A percentile compares a stretch with the other conserved stretches of the same genome.
phyloP scores from a whole-genome alignment of 2,888 invertebrate genomes.

The Idaea biselata region DNA sequence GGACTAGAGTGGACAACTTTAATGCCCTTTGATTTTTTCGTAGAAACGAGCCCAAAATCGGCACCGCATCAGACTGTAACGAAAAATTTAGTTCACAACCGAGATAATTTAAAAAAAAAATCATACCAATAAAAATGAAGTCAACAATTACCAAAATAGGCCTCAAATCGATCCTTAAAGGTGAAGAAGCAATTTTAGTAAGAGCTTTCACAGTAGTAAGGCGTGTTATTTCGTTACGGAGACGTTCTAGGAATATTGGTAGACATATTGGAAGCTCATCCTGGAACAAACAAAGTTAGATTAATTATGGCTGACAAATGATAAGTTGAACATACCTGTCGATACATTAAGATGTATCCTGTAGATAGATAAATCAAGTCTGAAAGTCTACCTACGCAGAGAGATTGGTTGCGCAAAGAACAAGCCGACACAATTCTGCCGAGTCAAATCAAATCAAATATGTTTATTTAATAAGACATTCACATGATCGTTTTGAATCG shows the following conservation, averaged over 20 bases:
- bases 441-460: too few species aligned
- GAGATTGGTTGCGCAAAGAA: too few species aligned
- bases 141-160: conserved; percentile 84
- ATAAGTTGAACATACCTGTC: neutral
- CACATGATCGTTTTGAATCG: neutral
- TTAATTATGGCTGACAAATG: neutral
- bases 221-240: conserved; percentile 98
- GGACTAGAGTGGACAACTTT: conserved; percentile 92
- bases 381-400: too few species aligned
- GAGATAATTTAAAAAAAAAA: neutral
- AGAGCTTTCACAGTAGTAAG: conserved; percentile 97
- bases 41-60: conserved; percentile 95
- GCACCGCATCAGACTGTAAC: conserved; percentile 89
- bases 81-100: neutral
- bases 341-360: too few species aligned
- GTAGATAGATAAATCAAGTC: too few species aligned
- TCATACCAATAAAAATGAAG: neutral
- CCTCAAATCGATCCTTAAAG: conserved; percentile 90
- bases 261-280: conserved; percentile 91
- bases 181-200: conserved; percentile 95
- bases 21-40: conserved; percentile 98
- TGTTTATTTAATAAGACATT: too few species aligned
- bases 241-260: conserved; percentile 96
- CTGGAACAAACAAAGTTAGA: conserved; percentile 47
- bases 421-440: too few species aligned